Evolutionary conservation across 2,113 vertebrate species (phyloP), one percentile per base, ranked within the genome.

Genomic region (Australoheros scitulus): DNA sequence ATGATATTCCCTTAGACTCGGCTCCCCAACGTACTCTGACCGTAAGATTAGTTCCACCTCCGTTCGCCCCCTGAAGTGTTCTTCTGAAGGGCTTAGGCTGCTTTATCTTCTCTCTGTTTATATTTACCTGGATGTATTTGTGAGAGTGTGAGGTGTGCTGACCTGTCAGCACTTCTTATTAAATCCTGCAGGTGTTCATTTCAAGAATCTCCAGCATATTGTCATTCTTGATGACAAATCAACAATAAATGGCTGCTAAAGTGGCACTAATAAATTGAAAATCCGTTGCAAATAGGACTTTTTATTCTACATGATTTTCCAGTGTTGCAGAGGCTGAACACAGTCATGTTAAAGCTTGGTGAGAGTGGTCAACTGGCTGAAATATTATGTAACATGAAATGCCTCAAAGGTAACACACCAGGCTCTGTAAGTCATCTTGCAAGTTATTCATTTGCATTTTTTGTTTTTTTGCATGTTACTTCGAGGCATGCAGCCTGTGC

Each of bases 1-100:
- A 80, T 79, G 88, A 89, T 76, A 82, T 79, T 86, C 80, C 81
- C 87, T 58, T 22, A 11, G 75, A 84, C 76, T 26, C 68, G 72
- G 52, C 13, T 36, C 72, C 60, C 36, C 9, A 15, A 10, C 18
- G 50, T 22, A 41, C 17, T 26, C 80, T 17, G 18, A 77, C 86
- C 80, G 17, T n/a, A 47, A 82, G 83, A 93, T 91, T 92, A 90
- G 88, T 93, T 92, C 88, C 90, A 91, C 85, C 85, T 83, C 77
- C 80, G 72, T 64, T 79, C 63, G 29, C 47, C 77, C 76, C 81
- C 81, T 81, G 34, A 83, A 81, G 80, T 85, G 55, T 74, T 85
- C 36, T 77, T 90, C 75, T 60, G 74, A 82, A 84, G 59, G 61
- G 68, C 50, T 84, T 41, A 56, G 82, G 78, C 87, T 78, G 52